Conservation (phyloP, 2,113 vertebrate species). For the Ceyx cyanopectus region DNA sequence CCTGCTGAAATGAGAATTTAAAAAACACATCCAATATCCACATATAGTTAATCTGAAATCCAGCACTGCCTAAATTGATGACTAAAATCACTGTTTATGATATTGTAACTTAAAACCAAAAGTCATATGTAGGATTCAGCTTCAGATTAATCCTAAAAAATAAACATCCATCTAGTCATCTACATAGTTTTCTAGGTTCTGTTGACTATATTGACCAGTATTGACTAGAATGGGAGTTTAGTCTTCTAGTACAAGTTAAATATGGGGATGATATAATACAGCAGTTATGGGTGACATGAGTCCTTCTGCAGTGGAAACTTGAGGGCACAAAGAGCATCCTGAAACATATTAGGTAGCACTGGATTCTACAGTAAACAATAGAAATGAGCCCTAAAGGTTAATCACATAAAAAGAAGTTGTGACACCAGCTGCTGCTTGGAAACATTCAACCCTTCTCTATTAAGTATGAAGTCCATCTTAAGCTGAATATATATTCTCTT, state of each 20-base stretch:
- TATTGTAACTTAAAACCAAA: neutral
- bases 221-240: neutral
- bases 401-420: neutral
- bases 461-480: neutral
- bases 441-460: neutral
- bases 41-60: neutral
- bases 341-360: neutral
- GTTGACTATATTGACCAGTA: neutral
- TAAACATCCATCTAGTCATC: neutral
- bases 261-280: rapidly evolving
- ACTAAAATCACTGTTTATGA: neutral
- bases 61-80: neutral
- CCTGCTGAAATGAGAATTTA: neutral
- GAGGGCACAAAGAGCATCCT: neutral
- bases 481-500: neutral
- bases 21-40: neutral
- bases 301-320: neutral
- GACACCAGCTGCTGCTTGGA: neutral
- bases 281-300: rapidly evolving
- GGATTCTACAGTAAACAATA: neutral
- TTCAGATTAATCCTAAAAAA: neutral
- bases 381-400: neutral
- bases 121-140: neutral
- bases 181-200: neutral
- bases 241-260: neutral